Conservation (phyloP, 2,113 vertebrate genomes). For the Arizona elegans region DNA sequence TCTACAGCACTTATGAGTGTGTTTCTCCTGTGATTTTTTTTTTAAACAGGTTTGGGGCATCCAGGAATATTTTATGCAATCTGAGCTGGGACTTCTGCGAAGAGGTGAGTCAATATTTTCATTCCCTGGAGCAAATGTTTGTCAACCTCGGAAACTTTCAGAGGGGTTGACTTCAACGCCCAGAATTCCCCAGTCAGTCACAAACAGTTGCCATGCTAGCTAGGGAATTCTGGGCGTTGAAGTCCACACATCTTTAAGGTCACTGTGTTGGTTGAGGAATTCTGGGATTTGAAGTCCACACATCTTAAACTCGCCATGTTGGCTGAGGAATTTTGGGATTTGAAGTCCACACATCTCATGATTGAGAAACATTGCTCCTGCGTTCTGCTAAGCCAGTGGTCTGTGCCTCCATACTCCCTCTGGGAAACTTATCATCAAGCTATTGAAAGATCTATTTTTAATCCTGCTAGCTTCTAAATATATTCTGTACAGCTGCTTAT, state of each 20-base stretch:
- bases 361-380: neutral
- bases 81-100: slow-evolving; percentile 81
- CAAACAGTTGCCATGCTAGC: neutral
- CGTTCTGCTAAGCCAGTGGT: neutral
- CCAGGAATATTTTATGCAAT: slow-evolving; percentile 77
- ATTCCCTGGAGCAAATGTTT: neutral
- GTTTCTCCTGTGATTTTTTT: neutral
- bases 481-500: neutral
- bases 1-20: neutral
- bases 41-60: slow-evolving; percentile 78
- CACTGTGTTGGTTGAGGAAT: no score
- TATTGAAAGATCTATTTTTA: no score
- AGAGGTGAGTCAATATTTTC: slow-evolving; percentile 71
- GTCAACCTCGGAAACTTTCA: neutral
- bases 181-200: neutral
- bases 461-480: neutral
- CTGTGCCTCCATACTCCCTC: neutral
- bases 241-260: neutral
- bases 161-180: no score
- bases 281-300: no score
- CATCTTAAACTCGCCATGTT: no score
- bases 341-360: no score
- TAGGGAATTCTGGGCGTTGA: neutral
- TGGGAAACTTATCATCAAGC: neutral
- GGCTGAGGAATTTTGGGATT: no score